Evolutionary conservation across 2,113 vertebrate species (phyloP), one percentile per base, ranked within the genome.

Genomic region (Phalacrocorax aristotelis): DNA sequence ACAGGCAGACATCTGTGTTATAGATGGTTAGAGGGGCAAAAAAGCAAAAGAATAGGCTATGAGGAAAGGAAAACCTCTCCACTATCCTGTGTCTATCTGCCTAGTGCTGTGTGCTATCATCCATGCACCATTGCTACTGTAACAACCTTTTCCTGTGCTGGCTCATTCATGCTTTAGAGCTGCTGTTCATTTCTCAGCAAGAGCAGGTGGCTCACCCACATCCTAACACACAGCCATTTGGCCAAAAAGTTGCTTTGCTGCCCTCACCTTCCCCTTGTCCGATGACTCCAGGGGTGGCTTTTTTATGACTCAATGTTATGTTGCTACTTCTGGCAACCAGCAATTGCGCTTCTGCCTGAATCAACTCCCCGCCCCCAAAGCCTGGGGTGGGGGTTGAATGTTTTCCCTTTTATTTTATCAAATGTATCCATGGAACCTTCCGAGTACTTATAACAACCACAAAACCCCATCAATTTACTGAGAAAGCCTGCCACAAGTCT

Each of bases 281-380:
- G 3, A 15, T 18, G 69, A 52, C 52, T 48, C 23, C 85, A 10
- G 58, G 3, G 23, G 15, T 17, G 80, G 13, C 42, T 71, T 75
- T n/a, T 12, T 19, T 16, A 10, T 2, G n/a, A 72, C 40, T 78
- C 23, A 1, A 1, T 4, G 32, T 16, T n/a, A 1, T 0, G 8
- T 61, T 61, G 10, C 65, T 23, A 0, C 64, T 68, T 20, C 75
- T 94, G 87, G 77, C 40, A 61, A 2, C 18, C 84, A 58, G 5
- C 5, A 13, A 4, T n/a, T 12, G 36, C 0, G 0, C 62, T 90
- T 76, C 51, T 55, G 52, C 91, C 62, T 13, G 0, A 69, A 83
- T 5, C 8, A 32, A 4, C 40, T 40, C 57, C 86, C 44, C 34
- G 22, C 13, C 11, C 30, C 36, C 82, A 46, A 38, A 65, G 22